Evolutionary conservation across 2,888 invertebrate species (phyloP).

Genomic region (Litoditis marina): DNA sequence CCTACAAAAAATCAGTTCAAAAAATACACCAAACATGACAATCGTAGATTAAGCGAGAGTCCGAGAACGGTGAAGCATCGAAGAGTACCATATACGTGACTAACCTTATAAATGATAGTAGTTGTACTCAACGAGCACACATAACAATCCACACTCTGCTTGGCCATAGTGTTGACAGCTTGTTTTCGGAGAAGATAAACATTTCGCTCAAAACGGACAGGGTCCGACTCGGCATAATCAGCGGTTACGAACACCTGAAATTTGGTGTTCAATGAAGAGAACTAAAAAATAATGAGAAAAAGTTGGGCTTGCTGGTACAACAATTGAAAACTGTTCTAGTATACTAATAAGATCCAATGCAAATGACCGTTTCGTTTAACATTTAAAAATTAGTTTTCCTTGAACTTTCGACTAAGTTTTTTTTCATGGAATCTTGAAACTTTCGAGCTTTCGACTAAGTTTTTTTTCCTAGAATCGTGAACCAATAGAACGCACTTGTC

Average conservation of each 20-base stretch:
- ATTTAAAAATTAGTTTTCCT: too few species aligned
- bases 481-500: slow-evolving; percentile 74
- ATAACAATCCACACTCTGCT: slow-evolving; percentile 84
- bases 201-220: slow-evolving; percentile 67
- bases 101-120: slow-evolving; percentile 85
- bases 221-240: slow-evolving; percentile 69
- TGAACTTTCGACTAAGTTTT: too few species aligned
- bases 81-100: too few species aligned
- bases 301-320: too few species aligned
- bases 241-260: slow-evolving; percentile 68
- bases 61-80: neutral
- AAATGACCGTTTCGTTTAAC: too few species aligned
- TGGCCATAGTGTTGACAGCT: slow-evolving; percentile 81
- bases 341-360: neutral
- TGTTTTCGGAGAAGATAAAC: slow-evolving; percentile 88
- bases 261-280: neutral
- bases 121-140: slow-evolving; percentile 87
- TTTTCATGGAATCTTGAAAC: slow-evolving; percentile 64
- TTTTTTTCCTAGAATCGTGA: slow-evolving; percentile 63
- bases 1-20: too few species aligned
- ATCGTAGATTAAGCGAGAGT: neutral
- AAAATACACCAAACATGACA: too few species aligned
- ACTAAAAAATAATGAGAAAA: neutral
- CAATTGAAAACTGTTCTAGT: neutral
- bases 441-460: too few species aligned